Evolutionary conservation across 1,140 invertebrate species (phyloP).

Genomic region (Drosophila elegans): DNA sequence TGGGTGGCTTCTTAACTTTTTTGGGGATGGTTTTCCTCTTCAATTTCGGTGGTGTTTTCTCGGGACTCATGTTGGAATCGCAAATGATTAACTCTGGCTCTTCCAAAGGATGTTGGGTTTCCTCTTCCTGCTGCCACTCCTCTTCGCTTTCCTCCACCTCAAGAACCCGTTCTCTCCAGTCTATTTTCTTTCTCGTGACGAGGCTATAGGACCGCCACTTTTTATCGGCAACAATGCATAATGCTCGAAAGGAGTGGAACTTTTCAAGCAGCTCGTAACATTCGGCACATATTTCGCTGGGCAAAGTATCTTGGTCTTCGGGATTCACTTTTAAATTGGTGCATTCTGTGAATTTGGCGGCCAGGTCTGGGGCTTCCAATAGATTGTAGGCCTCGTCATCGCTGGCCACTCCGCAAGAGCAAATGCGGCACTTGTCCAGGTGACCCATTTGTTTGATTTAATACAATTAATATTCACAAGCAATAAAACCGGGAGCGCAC

Average conservation of each 20-base stretch:
- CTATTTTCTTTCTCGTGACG: no score
- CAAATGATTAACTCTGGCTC: constrained; percentile 12
- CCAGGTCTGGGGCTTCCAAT: constrained; percentile 39
- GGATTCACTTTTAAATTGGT: constrained; percentile 43
- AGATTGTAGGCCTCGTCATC: constrained; percentile 32
- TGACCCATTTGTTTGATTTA: constrained; percentile 7
- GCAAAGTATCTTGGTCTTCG: constrained; percentile 26
- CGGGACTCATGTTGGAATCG: background rate
- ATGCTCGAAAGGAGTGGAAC: constrained; percentile 60
- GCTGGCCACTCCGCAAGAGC: constrained; percentile 23
- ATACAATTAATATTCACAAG: background rate
- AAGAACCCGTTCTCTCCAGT: background rate
- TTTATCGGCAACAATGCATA: constrained; percentile 52
- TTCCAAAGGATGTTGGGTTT: background rate
- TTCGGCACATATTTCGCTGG: constrained; percentile 49
- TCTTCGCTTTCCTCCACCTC: background rate
- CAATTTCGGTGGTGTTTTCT: background rate
- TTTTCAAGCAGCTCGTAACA: constrained; percentile 58
- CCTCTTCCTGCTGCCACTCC: no score
- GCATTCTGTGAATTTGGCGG: constrained; percentile 58
- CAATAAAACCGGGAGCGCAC: background rate
- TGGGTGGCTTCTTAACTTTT: background rate
- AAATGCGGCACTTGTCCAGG: constrained; percentile 57
- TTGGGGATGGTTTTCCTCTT: background rate
- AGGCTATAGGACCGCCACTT: constrained; percentile 24